phyloP scores from a whole-genome alignment of 2,113 vertebrate species.

The Corythaixoides concolor region DNA sequence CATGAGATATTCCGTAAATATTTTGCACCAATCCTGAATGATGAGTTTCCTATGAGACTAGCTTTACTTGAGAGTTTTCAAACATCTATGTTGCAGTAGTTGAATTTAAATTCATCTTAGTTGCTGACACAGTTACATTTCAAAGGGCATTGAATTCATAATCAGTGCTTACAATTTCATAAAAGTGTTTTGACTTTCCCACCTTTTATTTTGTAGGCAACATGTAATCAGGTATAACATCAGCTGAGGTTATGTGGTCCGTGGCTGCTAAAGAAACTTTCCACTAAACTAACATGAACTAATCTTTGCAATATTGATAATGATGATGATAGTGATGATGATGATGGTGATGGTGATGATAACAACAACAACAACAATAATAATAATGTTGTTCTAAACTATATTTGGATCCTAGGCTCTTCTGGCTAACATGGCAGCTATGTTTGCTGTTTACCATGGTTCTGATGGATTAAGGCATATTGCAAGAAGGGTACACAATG shows the following conservation, averaged over 20 bases:
- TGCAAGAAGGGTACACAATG: conserved; percentile 90
- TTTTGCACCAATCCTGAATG: neutral
- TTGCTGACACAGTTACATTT: neutral
- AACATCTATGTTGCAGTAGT: accelerated
- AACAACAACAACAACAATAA: neutral
- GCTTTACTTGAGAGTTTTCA: neutral
- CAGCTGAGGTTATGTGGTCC: neutral
- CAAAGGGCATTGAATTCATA: neutral
- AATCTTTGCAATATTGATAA: neutral
- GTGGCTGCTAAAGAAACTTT: neutral
- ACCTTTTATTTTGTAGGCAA: neutral
- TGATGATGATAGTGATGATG: neutral
- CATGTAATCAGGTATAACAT: neutral
- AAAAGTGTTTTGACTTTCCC: neutral
- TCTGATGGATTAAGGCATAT: conserved; percentile 90
- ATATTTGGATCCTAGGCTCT: conserved; percentile 82
- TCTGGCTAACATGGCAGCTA: conserved; percentile 95
- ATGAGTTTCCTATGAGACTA: neutral
- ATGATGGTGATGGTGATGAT: neutral
- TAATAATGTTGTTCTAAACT: neutral
- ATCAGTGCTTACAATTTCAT: neutral
- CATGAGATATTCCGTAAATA: neutral
- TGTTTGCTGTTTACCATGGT: conserved; percentile 94
- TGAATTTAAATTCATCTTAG: neutral
- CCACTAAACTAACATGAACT: neutral